Conservation (phyloP, 2,888 invertebrate genomes). For the Perdita meconis region DNA sequence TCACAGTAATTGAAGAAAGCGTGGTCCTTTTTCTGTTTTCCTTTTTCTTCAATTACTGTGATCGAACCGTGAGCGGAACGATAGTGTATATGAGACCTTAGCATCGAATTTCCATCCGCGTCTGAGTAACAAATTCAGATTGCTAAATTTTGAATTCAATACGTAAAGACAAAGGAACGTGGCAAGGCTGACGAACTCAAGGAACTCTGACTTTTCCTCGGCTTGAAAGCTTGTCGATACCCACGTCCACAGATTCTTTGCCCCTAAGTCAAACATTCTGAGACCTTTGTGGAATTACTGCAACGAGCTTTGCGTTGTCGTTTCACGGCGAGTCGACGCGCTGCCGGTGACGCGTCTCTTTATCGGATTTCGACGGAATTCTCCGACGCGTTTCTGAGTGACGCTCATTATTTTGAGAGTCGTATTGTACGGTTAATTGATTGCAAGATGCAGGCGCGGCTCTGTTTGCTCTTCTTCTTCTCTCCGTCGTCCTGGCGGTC, state of each 20-base stretch:
- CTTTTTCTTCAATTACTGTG: too few species aligned
- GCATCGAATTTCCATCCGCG: too few species aligned
- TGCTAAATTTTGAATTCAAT: too few species aligned
- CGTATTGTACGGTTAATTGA: constrained; percentile 29
- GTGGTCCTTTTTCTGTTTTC: too few species aligned
- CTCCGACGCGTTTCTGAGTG: not conserved
- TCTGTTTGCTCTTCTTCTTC: constrained; percentile 40
- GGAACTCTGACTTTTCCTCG: not conserved
- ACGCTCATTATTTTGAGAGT: constrained; percentile 17
- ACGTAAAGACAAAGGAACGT: too few species aligned
- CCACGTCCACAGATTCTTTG: constrained; percentile 14
- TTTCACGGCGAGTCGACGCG: not conserved
- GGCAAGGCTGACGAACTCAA: too few species aligned
- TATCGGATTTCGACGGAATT: not conserved
- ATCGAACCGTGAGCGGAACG: too few species aligned
- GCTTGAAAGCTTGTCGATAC: not conserved
- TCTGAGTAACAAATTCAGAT: too few species aligned
- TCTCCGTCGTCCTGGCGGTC: not conserved
- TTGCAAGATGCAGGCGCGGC: constrained; percentile 46
- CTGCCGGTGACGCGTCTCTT: not conserved
- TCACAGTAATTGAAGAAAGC: too few species aligned
- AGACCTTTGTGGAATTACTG: not conserved
- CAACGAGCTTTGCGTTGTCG: constrained; percentile 20
- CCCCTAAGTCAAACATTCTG: constrained; percentile 5
- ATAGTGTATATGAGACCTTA: too few species aligned